phyloP scores from a whole-genome alignment of 2,888 invertebrate species.

The Pinctada fucata region DNA sequence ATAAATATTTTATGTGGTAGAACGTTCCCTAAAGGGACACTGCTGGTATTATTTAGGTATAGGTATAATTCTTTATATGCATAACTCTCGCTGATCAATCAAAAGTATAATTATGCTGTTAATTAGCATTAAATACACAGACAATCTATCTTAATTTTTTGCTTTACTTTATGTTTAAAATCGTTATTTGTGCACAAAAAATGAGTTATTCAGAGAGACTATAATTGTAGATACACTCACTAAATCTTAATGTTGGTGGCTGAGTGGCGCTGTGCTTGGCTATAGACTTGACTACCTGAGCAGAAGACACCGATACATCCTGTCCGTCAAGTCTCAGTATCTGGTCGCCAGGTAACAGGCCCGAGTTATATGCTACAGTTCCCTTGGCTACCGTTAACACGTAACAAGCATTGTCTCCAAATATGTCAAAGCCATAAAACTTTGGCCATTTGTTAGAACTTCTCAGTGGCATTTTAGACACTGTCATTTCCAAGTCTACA shows the following conservation, averaged over 20 bases:
- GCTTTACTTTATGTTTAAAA: no score
- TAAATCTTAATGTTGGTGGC: constrained; percentile 58
- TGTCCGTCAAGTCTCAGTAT: constrained; percentile 73
- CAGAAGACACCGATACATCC: constrained; percentile 71
- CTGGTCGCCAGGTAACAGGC: constrained; percentile 73
- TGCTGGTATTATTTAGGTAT: no score
- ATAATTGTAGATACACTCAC: no score
- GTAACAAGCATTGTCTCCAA: constrained; percentile 74
- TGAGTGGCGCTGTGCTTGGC: constrained; percentile 62
- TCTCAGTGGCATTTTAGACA: constrained; percentile 58
- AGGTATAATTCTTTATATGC: no score
- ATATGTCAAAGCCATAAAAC: constrained; percentile 73
- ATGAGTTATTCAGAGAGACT: no score
- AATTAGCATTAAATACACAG: no score
- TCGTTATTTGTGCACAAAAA: no score
- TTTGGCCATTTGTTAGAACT: constrained; percentile 69
- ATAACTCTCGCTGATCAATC: no score
- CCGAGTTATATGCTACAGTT: constrained; percentile 70
- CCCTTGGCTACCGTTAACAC: constrained; percentile 70
- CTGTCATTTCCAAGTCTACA: constrained; percentile 37
- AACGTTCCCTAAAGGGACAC: no score
- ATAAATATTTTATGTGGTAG: no score
- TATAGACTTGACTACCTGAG: constrained; percentile 64
- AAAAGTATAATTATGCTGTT: no score
- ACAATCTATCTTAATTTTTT: no score